phyloP scores from a whole-genome alignment of 1,140 invertebrate species.

The Calephelis virginiensis region DNA sequence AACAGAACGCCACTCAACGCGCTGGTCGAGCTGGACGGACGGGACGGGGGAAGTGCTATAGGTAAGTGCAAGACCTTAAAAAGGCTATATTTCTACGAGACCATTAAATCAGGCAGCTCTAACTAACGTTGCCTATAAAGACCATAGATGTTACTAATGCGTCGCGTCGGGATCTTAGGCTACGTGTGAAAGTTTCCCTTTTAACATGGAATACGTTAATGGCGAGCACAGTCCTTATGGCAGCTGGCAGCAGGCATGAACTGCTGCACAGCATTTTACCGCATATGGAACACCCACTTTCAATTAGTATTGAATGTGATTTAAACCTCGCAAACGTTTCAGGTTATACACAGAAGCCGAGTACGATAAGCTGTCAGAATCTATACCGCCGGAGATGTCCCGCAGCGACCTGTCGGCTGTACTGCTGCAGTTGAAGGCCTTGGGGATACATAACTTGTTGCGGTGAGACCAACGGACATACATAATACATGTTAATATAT shows the following conservation, averaged over 20 bases:
- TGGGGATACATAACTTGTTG: conserved; percentile 95
- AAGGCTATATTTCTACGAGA: background rate
- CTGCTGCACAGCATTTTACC: too few relatives aligned
- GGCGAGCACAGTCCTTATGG: too few relatives aligned
- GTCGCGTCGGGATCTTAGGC: too few relatives aligned
- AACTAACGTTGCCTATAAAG: too few relatives aligned
- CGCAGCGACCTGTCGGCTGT: conserved; percentile 91
- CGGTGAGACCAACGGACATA: conserved; percentile 43
- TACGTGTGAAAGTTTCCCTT: too few relatives aligned
- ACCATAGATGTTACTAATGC: too few relatives aligned
- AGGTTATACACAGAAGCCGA: conserved; percentile 89
- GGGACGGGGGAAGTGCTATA: conserved; percentile 89
- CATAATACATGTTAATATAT: too few relatives aligned
- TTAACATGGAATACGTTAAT: too few relatives aligned
- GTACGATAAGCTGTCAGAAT: conserved; percentile 83
- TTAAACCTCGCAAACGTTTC: conserved; percentile 26
- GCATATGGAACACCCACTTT: too few relatives aligned
- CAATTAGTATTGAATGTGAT: too few relatives aligned
- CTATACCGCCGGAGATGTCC: conserved; percentile 95
- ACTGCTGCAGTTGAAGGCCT: conserved; percentile 94
- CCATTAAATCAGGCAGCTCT: too few relatives aligned
- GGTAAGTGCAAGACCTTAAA: conserved; percentile 56
- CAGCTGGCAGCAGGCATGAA: too few relatives aligned
- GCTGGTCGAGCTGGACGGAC: conserved; percentile 95
- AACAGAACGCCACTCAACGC: conserved; percentile 94